Evolutionary conservation across 2,113 vertebrate genomes (phyloP).

Genomic region (Lathamus discolor): DNA sequence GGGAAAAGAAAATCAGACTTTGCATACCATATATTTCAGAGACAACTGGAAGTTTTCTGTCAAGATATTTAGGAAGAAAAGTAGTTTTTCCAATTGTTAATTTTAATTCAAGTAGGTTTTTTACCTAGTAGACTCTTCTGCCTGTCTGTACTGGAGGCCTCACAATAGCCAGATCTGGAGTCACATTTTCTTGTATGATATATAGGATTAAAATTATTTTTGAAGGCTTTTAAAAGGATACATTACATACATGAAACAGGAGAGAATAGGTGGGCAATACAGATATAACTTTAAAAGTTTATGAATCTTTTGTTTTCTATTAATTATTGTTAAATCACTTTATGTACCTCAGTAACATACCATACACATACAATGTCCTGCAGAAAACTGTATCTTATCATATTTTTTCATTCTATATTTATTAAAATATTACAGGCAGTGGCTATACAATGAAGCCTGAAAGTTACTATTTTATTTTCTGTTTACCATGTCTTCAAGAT

Average conservation of each 20-base stretch:
- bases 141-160: background rate
- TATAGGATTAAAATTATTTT: background rate
- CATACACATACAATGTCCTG: background rate
- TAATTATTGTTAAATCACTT: background rate
- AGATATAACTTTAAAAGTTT: background rate
- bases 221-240: background rate
- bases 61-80: background rate
- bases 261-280: background rate
- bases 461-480: background rate
- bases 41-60: background rate
- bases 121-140: background rate
- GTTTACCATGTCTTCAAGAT: background rate
- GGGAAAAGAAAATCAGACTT: background rate
- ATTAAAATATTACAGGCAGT: background rate
- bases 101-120: background rate
- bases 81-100: rapidly evolving
- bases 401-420: background rate
- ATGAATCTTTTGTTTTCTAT: background rate
- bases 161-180: background rate
- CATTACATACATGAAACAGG: background rate
- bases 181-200: background rate
- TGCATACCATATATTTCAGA: background rate
- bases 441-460: background rate
- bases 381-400: background rate
- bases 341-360: background rate